These are phyloP conservation scores for Tipula lateralis DNA, from an alignment of 2,888 invertebrate species.

Conservation along the genomic window DNA sequence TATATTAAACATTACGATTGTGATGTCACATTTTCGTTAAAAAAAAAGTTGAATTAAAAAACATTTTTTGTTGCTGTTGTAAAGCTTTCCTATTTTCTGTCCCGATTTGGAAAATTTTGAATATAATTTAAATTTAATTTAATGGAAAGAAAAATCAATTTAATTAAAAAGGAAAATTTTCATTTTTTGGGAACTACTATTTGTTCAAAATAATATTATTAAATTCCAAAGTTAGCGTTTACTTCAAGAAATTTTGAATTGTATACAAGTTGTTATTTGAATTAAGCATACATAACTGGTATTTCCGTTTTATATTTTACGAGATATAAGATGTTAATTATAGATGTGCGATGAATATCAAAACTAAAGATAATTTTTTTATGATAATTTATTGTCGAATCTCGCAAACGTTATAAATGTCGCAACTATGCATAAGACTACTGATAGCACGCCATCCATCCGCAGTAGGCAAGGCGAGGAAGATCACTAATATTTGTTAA, in stretches of 20 bases:
- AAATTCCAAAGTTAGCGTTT: background rate
- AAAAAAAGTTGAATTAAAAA: background rate
- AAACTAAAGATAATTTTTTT: no score
- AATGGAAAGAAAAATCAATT: slow-evolving; percentile 1
- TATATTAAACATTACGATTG: background rate
- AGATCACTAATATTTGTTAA: no score
- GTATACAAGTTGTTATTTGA: background rate
- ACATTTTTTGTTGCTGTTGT: background rate
- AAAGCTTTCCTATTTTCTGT: background rate
- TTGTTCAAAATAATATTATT: background rate
- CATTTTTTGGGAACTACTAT: background rate
- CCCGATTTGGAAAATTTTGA: background rate
- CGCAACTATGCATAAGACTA: no score
- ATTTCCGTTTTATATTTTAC: background rate
- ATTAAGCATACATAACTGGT: background rate
- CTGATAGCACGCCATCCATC: no score
- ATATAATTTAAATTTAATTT: slow-evolving; percentile 24
- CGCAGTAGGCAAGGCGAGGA: no score
- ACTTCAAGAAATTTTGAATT: background rate
- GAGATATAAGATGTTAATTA: background rate
- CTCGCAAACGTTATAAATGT: no score
- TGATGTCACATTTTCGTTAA: background rate
- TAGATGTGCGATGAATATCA: no score
- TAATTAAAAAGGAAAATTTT: background rate
- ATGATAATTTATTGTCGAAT: no score